Percentiles rank a stretch among this genome's conserved stretches.
phyloP scores from a whole-genome alignment of 2,113 vertebrate genomes.

The Chauna torquata region DNA sequence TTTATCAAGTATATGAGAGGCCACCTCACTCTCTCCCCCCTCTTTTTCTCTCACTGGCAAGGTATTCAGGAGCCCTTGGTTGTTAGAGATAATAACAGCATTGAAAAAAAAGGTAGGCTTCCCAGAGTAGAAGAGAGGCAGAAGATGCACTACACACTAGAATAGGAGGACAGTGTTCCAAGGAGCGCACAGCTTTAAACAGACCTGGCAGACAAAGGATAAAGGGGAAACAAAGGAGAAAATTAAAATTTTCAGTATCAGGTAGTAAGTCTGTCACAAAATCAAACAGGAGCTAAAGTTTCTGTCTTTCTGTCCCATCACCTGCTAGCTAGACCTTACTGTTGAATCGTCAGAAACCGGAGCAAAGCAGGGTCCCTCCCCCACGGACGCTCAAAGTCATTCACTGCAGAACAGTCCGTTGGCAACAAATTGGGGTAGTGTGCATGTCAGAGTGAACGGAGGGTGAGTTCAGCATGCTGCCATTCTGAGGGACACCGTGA shows the following conservation, averaged over 20 bases:
- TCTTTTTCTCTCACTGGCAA: not conserved
- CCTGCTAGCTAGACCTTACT: not conserved
- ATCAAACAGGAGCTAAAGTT: not conserved
- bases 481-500: fast-evolving
- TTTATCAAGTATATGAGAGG: not conserved
- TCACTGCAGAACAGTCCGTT: not conserved
- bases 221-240: not conserved
- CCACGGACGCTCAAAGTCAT: not conserved
- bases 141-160: not conserved
- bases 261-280: not conserved
- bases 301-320: not conserved
- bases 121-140: not conserved
- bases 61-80: not conserved
- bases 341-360: not conserved
- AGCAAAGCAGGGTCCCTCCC: not conserved
- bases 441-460: fast-evolving
- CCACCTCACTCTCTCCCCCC: not conserved
- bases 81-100: not conserved
- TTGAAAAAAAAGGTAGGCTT: not conserved
- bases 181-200: not conserved
- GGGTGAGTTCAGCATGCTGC: not conserved
- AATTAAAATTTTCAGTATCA: not conserved
- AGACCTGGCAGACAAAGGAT: not conserved
- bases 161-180: not conserved
- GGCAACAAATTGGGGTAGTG: not conserved